phyloP scores from a whole-genome alignment of 2,888 invertebrate species.

The Acronicta aceris region DNA sequence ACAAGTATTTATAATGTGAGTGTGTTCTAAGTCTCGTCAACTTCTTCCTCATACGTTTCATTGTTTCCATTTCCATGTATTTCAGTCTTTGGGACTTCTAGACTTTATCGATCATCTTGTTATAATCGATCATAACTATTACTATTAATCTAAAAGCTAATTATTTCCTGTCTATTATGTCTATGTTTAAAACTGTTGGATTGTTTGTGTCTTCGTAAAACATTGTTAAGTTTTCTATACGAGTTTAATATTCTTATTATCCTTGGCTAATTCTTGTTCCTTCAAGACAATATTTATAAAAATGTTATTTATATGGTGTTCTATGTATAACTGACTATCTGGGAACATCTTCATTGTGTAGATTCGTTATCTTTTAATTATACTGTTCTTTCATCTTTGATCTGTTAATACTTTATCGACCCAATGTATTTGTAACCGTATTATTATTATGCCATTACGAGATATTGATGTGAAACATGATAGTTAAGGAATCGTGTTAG shows the following conservation, averaged over 20 bases:
- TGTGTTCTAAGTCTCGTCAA: slow-evolving; percentile 80
- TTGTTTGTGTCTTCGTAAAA: slow-evolving; percentile 37
- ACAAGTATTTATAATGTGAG: slow-evolving; percentile 83
- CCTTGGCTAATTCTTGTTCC: slow-evolving; percentile 82
- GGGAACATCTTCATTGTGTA: slow-evolving; percentile 30
- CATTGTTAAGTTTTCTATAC: slow-evolving; percentile 49
- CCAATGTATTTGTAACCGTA: slow-evolving; percentile 82
- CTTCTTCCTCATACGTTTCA: slow-evolving; percentile 62
- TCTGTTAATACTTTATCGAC: slow-evolving; percentile 73
- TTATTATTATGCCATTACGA: slow-evolving; percentile 78
- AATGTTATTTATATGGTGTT: slow-evolving; percentile 50
- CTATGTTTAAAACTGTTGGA: slow-evolving; percentile 18
- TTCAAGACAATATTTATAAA: slow-evolving; percentile 76
- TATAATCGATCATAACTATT: slow-evolving; percentile 25
- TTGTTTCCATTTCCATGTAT: slow-evolving; percentile 55
- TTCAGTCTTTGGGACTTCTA: slow-evolving; percentile 37
- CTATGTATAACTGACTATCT: slow-evolving; percentile 49
- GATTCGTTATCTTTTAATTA: slow-evolving; percentile 37
- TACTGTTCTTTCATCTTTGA: slow-evolving; percentile 40
- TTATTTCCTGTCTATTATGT: slow-evolving; percentile 8
- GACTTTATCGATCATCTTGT: slow-evolving; percentile 37
- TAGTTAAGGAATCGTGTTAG: slow-evolving; percentile 89
- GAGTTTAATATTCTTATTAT: slow-evolving; percentile 53
- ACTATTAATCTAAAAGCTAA: slow-evolving; percentile 5
- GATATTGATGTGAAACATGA: slow-evolving; percentile 88